Conservation (phyloP, 2,797 vertebrate species). For the Sphenopsis melanotis region DNA sequence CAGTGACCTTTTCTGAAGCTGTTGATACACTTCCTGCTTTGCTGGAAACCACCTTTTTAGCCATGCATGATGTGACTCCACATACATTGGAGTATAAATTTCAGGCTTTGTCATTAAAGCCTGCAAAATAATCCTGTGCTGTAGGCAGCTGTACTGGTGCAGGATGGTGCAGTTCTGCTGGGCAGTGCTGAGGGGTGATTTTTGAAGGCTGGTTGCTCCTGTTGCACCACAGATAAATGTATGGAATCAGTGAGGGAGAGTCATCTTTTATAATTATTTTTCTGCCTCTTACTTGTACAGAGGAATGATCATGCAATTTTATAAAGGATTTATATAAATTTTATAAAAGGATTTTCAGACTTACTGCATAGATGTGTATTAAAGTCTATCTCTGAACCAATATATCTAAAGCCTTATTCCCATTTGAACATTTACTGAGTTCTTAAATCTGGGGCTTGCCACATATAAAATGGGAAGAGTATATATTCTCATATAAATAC, state of each 20-base stretch:
- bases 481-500: neutral
- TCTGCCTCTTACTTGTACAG: neutral
- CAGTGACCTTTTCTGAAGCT: conserved; percentile 31
- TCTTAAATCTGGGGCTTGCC: neutral
- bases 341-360: neutral
- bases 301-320: neutral
- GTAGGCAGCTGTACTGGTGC: rapidly evolving
- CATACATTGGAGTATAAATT: neutral
- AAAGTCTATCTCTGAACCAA: neutral
- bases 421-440: neutral
- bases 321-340: neutral
- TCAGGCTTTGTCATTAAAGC: neutral
- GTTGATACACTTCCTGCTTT: conserved; percentile 13
- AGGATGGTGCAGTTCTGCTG: neutral
- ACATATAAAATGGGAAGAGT: neutral
- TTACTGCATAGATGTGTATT: neutral
- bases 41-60: conserved; percentile 19
- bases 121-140: neutral
- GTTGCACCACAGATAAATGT: neutral
- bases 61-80: neutral
- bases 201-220: neutral
- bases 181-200: neutral
- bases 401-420: neutral
- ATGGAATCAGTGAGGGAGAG: rapidly evolving
- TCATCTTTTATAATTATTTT: neutral